A percentile compares a stretch with the other conserved stretches of the same genome.
phyloP scores from a whole-genome alignment of 1,140 invertebrate species.

The Aradophagus sp. region DNA sequence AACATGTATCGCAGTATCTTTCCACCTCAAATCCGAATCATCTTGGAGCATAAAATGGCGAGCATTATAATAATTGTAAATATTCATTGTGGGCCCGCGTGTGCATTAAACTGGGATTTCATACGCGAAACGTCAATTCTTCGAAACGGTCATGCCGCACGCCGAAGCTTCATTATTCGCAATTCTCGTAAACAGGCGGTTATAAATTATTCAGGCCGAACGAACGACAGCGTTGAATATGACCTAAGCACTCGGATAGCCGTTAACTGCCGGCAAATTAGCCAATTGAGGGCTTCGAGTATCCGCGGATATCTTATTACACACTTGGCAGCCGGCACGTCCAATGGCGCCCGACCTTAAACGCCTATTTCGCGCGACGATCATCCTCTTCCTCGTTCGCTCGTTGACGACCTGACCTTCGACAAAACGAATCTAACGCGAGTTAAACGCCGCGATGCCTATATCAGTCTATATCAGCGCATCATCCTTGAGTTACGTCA shows the following conservation, averaged over 20 bases:
- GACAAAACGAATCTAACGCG: constrained; percentile 59
- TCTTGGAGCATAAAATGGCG: constrained; percentile 20
- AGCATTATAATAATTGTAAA: constrained; percentile 23
- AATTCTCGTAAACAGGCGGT: constrained; percentile 76
- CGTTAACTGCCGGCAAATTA: constrained; percentile 75
- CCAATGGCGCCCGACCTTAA: constrained; percentile 69
- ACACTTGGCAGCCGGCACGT: constrained; percentile 68
- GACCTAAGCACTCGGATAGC: constrained; percentile 74
- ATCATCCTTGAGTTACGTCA: constrained; percentile 54
- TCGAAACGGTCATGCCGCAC: constrained; percentile 29
- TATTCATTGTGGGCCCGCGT: constrained; percentile 18
- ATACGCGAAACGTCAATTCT: constrained; percentile 36
- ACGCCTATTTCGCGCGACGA: constrained; percentile 60
- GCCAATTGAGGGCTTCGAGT: constrained; percentile 76
- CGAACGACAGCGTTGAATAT: constrained; percentile 69
- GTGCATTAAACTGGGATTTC: constrained; percentile 11
- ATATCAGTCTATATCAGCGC: constrained; percentile 52
- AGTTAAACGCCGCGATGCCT: constrained; percentile 43
- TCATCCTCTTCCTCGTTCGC: constrained; percentile 63
- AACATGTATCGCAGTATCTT: constrained; percentile 21
- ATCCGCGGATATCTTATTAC: constrained; percentile 77
- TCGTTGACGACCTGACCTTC: constrained; percentile 59
- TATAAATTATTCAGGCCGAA: constrained; percentile 76
- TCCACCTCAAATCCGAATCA: constrained; percentile 13
- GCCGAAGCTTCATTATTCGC: constrained; percentile 75